These are phyloP conservation scores for Melanogrammus aeglefinus DNA, from an alignment of 2,797 vertebrate genomes.

Conservation along the genomic window DNA sequence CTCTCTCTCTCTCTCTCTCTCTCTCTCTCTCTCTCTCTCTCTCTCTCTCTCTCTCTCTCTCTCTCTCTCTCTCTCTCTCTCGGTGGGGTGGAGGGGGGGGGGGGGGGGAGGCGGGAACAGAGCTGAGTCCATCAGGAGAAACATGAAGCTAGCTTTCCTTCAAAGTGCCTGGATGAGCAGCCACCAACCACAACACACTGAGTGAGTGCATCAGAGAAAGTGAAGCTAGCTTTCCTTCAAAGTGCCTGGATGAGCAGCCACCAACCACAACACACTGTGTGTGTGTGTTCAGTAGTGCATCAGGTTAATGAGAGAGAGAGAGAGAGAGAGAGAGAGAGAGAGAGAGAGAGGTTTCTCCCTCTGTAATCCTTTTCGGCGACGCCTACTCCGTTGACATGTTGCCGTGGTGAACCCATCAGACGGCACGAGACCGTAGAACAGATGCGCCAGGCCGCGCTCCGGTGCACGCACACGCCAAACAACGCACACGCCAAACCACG, in stretches of 20 bases:
- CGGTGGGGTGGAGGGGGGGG: too few relatives aligned
- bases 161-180: background rate
- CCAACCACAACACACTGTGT: background rate
- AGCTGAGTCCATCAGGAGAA: too few relatives aligned
- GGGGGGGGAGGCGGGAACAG: too few relatives aligned
- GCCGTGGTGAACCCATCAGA: background rate
- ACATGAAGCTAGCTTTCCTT: background rate
- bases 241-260: background rate
- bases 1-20: too few relatives aligned
- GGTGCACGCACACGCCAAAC: background rate
- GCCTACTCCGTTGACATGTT: background rate
- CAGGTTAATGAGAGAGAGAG: too few relatives aligned
- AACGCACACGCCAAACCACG: too few relatives aligned
- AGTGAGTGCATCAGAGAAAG: background rate
- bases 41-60: too few relatives aligned
- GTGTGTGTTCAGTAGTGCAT: background rate
- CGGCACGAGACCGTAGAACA: background rate
- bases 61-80: too few relatives aligned
- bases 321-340: constrained; percentile 24
- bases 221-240: background rate
- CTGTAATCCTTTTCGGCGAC: background rate
- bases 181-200: background rate
- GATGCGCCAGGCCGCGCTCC: background rate
- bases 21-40: too few relatives aligned
- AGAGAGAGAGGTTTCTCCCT: background rate